Percentiles rank a stretch among this genome's conserved stretches.
Conservation (phyloP, 1,140 invertebrate genomes). For the Anagrus nilaparvatae region DNA sequence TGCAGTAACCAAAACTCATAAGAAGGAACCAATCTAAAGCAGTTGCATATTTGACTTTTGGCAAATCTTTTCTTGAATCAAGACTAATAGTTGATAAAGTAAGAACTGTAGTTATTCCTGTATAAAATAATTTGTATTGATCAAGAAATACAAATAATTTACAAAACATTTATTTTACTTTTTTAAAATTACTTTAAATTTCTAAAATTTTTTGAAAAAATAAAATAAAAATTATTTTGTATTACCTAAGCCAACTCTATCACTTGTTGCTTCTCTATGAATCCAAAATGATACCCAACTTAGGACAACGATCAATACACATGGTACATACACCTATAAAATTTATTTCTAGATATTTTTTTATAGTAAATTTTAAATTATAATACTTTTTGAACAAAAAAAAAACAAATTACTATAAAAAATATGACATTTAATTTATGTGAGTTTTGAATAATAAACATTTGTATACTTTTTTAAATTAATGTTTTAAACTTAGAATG, state of each 20-base stretch:
- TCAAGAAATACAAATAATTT: not conserved
- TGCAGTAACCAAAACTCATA: constrained; percentile 89
- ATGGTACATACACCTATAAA: constrained; percentile 89
- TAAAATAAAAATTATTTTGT: not conserved
- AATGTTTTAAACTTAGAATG: too few species aligned
- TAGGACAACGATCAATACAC: constrained; percentile 85
- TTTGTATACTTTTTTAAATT: too few species aligned
- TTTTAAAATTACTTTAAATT: too few species aligned
- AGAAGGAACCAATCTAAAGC: constrained; percentile 87
- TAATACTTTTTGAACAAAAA: too few species aligned
- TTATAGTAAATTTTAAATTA: too few species aligned
- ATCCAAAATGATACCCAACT: constrained; percentile 98
- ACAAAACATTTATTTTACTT: not conserved
- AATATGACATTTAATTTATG: too few species aligned
- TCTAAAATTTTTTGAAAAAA: too few species aligned
- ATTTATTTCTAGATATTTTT: too few species aligned
- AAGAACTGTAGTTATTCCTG: constrained; percentile 84
- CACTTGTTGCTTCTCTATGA: constrained; percentile 84
- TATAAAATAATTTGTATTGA: constrained; percentile 18
- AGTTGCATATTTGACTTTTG: constrained; percentile 85
- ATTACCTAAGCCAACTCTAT: constrained; percentile 58
- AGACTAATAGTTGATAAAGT: constrained; percentile 85
- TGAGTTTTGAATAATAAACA: too few species aligned
- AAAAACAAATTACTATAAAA: too few species aligned
- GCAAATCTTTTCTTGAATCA: constrained; percentile 81